A percentile compares a stretch with the other conserved stretches of the same genome.
phyloP scores from a whole-genome alignment of 2,888 invertebrate genomes.

The Tenthredo scrophulariae region DNA sequence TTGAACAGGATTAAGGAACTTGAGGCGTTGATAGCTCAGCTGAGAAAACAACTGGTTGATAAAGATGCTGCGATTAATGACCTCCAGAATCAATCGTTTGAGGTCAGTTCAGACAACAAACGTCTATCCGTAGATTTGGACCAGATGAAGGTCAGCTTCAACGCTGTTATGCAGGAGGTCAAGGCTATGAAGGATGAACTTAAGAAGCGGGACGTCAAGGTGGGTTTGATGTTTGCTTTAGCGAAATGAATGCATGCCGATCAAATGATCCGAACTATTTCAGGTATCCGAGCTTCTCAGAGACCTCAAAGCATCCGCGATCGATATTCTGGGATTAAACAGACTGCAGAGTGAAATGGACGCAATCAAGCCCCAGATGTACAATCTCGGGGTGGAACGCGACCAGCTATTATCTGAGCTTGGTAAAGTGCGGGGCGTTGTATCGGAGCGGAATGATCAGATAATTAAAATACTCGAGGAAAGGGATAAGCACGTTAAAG shows the following conservation, averaged over 20 bases:
- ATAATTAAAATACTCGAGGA: slow-evolving; percentile 58
- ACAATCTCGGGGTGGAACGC: slow-evolving; percentile 57
- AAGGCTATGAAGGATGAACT: slow-evolving; percentile 65
- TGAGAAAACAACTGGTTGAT: slow-evolving; percentile 64
- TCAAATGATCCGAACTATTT: slow-evolving; percentile 5
- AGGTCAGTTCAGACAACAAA: slow-evolving; percentile 52
- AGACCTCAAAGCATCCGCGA: slow-evolving; percentile 61
- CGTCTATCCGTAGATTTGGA: slow-evolving; percentile 63
- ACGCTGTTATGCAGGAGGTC: slow-evolving; percentile 61
- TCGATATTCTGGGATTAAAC: slow-evolving; percentile 59
- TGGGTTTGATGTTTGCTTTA: slow-evolving; percentile 33
- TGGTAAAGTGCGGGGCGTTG: slow-evolving; percentile 47
- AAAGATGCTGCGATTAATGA: slow-evolving; percentile 63
- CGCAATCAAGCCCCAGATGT: slow-evolving; percentile 62
- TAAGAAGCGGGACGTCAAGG: slow-evolving; percentile 65
- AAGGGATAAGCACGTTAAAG: slow-evolving; percentile 58
- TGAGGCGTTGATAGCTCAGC: slow-evolving; percentile 55
- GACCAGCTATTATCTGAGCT: slow-evolving; percentile 36
- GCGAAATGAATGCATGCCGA: not conserved
- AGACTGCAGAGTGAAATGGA: slow-evolving; percentile 63
- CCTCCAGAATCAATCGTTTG: slow-evolving; percentile 56
- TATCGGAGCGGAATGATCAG: slow-evolving; percentile 58
- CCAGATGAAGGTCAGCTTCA: slow-evolving; percentile 60
- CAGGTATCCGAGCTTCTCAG: slow-evolving; percentile 64
- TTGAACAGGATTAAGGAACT: slow-evolving; percentile 57